Evolutionary conservation across 1,140 invertebrate species (phyloP), one percentile per base, ranked within the genome.

Genomic region (Battus philenor): DNA sequence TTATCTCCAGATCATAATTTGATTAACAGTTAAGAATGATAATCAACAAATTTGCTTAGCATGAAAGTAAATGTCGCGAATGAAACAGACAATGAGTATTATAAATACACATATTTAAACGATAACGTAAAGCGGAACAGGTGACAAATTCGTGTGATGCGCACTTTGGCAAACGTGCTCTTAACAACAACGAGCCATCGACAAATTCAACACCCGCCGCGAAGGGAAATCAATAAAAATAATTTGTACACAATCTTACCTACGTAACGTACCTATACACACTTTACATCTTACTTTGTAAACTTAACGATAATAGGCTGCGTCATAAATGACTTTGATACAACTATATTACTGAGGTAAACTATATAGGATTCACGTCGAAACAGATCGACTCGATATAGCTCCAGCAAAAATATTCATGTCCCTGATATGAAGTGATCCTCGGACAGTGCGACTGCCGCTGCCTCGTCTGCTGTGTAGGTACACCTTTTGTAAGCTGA

Each of bases 251-350:
- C 67, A 55, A 63, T 51, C 68, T 71, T 66, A 66, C 41, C 55
- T 67, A 71, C 39, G 50, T 54, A 62, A 68, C 50, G 47, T 65
- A 58, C 57, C 59, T 76, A 67, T 71, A 73, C 70, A 78, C 72
- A 74, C 62, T 72, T 77, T 75, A 80, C 73, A 80, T 61, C 75
- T 79, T 82, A 82, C 38, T 67, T 43, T 45, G 57, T 76, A 76
- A 70, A 73, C 77, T 84, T 81, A 81, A 80, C 52, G 67, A 70
- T 80, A 84, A 74, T 84, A 84, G 80, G 80, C 80, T 80, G 72
- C 76, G 80, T 79, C 79, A 78, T 68, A 77, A 73, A 71, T 68
- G 77, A 80, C 74, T 73, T 68, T 47, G 7, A 63, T 83, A 80
- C 66, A 71, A 72, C 75, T 83, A 83, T 68, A 50, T 67, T 69